Base-by-base conservation (phyloP, 1,140 invertebrate genomes). In the Wasmannia auropunctata region DNA sequence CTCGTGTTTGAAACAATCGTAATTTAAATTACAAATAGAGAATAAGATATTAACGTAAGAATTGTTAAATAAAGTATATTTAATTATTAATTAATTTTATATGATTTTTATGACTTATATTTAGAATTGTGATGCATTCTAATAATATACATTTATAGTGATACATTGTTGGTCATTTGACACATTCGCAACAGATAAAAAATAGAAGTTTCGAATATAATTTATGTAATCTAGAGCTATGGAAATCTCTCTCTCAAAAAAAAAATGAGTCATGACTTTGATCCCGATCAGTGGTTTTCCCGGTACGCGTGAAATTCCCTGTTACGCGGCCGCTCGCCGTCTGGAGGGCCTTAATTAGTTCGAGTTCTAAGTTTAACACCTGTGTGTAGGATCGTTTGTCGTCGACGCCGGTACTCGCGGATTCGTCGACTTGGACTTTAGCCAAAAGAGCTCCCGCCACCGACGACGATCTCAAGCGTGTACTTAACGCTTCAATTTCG, bases 311-410 rank as follows among this genome's bases (percentile, higher is more conserved):
- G 54, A 87, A 89, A 90, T 90, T 90, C 88, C 80, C 88, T 65
- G 81, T 90, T 86, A 89, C 88, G 54, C 56, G 88, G 76, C 69
- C 67, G 58, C 43, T 67, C 63, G 62, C 34, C 8, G 86, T 58
- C 75, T 85, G 79, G 67, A 87, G 62, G 51, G 70, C 79, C 80
- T 90, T 90, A 92, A 93, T 92, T 92, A 92, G 86, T 69, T 14
- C 79, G 84, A 69, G 84, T 90, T 92, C 92, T 90, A 90, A 90
- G 87, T 93, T 89, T 90, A 92, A 91, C 91, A 92, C 88, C 91
- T 92, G 91, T 92, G 91, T 92, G 89, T 88, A 91, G 51, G 49
- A 58, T 65, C 67, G 80, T 87, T 83, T 83, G 70, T 87, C 85
- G 85, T 86, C 87, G 76, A 46, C 63, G 77, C 51, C 74, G 72